Conservation (phyloP, 37 sponge, comb jelly and placozoan species). For the Theonella swinhoei region DNA sequence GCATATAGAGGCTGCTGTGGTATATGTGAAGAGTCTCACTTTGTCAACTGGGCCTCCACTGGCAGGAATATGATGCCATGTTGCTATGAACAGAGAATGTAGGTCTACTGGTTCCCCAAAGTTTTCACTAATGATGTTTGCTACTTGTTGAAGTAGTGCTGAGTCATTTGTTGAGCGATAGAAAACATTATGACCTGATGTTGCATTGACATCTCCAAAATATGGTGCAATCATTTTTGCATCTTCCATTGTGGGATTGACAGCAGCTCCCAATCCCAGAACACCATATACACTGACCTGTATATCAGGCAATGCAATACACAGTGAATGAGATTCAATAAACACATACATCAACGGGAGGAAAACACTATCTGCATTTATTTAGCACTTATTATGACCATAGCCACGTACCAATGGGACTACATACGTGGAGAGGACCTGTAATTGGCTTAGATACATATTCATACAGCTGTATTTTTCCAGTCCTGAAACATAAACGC, state of each 20-base stretch:
- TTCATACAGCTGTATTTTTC: too few species aligned
- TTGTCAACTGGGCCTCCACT: not conserved
- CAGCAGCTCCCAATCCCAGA: not conserved
- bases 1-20: too few species aligned
- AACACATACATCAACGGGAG: too few species aligned
- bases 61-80: not conserved
- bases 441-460: too few species aligned
- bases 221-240: not conserved
- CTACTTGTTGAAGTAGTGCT: not conserved
- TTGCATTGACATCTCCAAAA: not conserved
- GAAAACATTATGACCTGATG: not conserved
- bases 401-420: too few species aligned
- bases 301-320: too few species aligned
- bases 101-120: not conserved
- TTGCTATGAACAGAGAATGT: not conserved
- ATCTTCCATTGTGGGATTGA: not conserved
- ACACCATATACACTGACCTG: not conserved
- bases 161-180: not conserved
- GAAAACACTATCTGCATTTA: too few species aligned
- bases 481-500: too few species aligned
- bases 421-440: too few species aligned
- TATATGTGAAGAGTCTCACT: too few species aligned
- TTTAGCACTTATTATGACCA: too few species aligned
- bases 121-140: not conserved
- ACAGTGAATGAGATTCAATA: too few species aligned